Percentiles rank a stretch among this genome's conserved stretches.
Conservation (phyloP, 1,140 invertebrate species). For the Platorchestia sp. region DNA sequence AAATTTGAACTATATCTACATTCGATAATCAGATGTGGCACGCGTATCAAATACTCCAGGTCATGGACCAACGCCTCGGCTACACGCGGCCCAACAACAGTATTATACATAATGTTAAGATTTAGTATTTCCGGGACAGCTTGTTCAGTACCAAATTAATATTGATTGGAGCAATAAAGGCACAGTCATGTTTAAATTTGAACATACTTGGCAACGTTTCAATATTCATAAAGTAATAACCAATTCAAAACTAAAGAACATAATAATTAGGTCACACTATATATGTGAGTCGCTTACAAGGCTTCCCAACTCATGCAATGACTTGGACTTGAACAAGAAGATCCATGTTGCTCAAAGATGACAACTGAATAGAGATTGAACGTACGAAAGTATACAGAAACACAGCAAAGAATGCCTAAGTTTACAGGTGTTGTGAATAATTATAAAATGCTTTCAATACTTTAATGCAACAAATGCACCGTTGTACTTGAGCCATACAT, state of each 20-base stretch:
- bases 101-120: too few relatives aligned
- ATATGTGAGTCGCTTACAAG: neutral
- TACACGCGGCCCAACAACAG: too few relatives aligned
- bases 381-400: neutral
- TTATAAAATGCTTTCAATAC: neutral
- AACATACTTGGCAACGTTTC: too few relatives aligned
- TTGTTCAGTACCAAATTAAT: too few relatives aligned
- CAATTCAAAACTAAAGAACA: neutral
- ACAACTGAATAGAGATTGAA: too few relatives aligned
- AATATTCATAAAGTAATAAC: neutral
- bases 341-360: neutral
- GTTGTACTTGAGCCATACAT: neutral
- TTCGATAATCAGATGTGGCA: neutral
- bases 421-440: neutral
- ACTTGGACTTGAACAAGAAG: too few relatives aligned
- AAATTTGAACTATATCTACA: too few relatives aligned
- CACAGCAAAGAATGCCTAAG: neutral
- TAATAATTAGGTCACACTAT: neutral
- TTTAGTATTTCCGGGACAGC: too few relatives aligned
- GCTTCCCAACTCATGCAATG: too few relatives aligned
- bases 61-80: too few relatives aligned
- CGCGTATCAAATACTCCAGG: neutral
- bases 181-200: too few relatives aligned
- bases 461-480: neutral
- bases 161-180: too few relatives aligned